Evolutionary conservation across 2,113 vertebrate species (phyloP), one percentile per base, ranked within the genome.

Genomic region (Gymnorhina tibicen): DNA sequence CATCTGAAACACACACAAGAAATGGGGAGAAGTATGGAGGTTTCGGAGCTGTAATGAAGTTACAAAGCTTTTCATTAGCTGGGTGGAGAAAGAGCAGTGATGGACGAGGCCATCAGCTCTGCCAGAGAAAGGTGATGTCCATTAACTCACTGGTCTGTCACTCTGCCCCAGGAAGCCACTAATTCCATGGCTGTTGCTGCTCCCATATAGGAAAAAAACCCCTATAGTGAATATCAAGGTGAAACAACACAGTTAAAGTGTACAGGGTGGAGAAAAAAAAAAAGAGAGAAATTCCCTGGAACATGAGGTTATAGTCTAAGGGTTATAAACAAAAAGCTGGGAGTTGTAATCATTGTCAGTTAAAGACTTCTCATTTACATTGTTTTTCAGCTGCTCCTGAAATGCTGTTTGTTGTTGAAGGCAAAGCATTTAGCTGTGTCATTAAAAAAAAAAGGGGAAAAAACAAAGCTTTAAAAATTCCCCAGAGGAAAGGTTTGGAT

Each of bases 1-100:
- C 99, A 97, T 99, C 99, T 99, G 95, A 69, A 97, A 97, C 18
- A 91, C 44, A 96, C 35, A 80, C 6, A 30, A 63, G 85, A 55
- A 69, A 87, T 1, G 49, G 26, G 87, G 35, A 85, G 72, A 35
- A n/a, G 47, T 49, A 4, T 7, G 75, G 73, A 93, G 73, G 46
- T 13, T 75, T 63, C 8, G 3, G 30, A 44, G 75, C 11, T 9
- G 5, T 6, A 49, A 22, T 0, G 5, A 47, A 20, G 15, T 50
- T 15, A 13, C 6, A 13, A 39, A 37, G 32, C 3, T 83, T 63
- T 60, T 41, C 26, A 16, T 66, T 44, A 79, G 63, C 16, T 27
- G n/a, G 58, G 49, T 37, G 28, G 72, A 56, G 11, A 44, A 55
- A 17, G 11, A 50, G 52, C 16, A 8, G 21, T 5, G 66, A 44